Conservation (phyloP, 2,797 vertebrate genomes). For the Pyrocephalus nanus region DNA sequence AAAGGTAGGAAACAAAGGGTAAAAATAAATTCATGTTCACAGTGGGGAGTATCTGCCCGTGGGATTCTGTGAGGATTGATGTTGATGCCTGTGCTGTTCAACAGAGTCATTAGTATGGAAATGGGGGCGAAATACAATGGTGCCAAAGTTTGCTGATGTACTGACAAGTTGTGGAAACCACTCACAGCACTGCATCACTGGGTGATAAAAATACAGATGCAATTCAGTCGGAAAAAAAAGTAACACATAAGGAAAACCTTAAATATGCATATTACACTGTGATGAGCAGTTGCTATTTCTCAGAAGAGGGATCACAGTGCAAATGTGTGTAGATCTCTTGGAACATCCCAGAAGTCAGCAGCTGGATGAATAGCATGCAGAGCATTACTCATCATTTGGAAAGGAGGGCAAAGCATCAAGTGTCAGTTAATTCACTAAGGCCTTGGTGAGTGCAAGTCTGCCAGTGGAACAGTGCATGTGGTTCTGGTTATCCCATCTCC, state of each 20-base stretch:
- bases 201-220: neutral
- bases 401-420: neutral
- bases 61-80: neutral
- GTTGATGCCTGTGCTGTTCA: neutral
- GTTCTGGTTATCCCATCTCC: neutral
- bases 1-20: neutral
- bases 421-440: fast-evolving
- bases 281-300: neutral
- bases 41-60: neutral
- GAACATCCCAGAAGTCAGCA: neutral
- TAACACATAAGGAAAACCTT: neutral
- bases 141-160: neutral
- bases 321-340: neutral
- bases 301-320: neutral
- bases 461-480: neutral
- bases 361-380: neutral
- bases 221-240: neutral
- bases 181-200: neutral
- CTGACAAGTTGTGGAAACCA: neutral
- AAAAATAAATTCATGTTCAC: neutral
- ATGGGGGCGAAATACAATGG: neutral
- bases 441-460: neutral
- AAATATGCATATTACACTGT: neutral
- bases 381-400: neutral
- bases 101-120: neutral